Evolutionary conservation across 2,113 vertebrate genomes (phyloP), one percentile per base, ranked within the genome.

Genomic region (Dasyornis broadbenti): DNA sequence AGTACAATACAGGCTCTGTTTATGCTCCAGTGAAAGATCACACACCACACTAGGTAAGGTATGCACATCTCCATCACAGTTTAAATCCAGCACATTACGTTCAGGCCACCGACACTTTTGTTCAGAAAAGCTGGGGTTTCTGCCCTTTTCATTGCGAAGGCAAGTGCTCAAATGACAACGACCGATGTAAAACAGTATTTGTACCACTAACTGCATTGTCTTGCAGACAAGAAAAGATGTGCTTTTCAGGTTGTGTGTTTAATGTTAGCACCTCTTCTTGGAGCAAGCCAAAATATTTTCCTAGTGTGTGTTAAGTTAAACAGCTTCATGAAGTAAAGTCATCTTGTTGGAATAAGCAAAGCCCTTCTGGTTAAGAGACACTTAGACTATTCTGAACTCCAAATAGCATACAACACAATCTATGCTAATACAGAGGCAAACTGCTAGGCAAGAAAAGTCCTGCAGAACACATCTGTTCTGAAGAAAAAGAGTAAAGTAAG

Each of bases 31-130:
- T 81, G 87, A 94, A 84, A 91, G 82, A 92, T 89, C 94, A 90
- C 91, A 94, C 87, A 95, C 87, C 86, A 95, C 89, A 82, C 89
- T 95, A 95, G 91, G 93, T 75, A 91, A 96, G 83, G 91, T 92
- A 96, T 92, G 96, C 91, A 93, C 81, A 92, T 91, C 91, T 53
- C 91, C 82, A 90, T 19, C 85, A 86, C 88, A 64, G 84, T 57
- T 91, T 49, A 95, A 96, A 95, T 81, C 84, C 84, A 90, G 59
- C 63, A 68, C 71, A 94, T 97, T 95, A 92, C 0, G 0, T 88
- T 81, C 60, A 0, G 86, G 82, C 81, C 95, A 95, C 15, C 88
- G 92, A 69, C 84, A 49, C 87, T 68, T 96, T 94, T 96, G 92
- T 93, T 82, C 53, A 65, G 72, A 69, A 93, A 94, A 95, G 86